Conservation (phyloP, 2,888 invertebrate species). For the Hyalella azteca region DNA sequence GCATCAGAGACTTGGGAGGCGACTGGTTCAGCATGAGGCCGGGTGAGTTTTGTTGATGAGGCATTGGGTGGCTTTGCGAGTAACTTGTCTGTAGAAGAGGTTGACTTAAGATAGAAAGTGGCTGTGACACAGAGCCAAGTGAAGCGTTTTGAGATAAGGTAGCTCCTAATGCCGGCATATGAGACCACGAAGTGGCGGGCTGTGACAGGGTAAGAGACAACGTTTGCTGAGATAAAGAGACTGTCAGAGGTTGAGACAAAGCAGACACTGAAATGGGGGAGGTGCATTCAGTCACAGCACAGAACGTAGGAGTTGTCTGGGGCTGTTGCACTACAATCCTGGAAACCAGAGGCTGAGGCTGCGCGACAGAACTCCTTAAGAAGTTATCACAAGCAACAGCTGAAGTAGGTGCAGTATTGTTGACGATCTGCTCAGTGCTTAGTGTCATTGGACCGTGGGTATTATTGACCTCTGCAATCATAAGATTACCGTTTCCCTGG, state of each 20-base stretch:
- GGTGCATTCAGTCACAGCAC: not conserved
- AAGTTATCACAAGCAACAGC: not conserved
- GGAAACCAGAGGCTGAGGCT: not conserved
- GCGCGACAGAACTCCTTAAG: not conserved
- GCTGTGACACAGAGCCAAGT: slow-evolving; percentile 15
- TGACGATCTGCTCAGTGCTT: not conserved
- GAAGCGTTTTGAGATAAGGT: slow-evolving; percentile 5
- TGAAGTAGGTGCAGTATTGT: not conserved
- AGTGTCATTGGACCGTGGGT: no score
- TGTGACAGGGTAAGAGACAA: not conserved
- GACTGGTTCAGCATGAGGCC: slow-evolving; percentile 28
- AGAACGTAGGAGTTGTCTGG: slow-evolving; percentile 20
- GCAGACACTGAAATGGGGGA: not conserved
- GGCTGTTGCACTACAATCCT: slow-evolving; percentile 14
- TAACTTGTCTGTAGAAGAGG: not conserved
- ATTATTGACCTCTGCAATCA: not conserved
- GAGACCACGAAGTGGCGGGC: slow-evolving; percentile 13
- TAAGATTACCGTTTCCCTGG: not conserved
- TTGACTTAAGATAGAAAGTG: slow-evolving; percentile 14
- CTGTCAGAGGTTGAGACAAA: not conserved
- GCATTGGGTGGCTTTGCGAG: slow-evolving; percentile 20
- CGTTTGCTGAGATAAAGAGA: not conserved
- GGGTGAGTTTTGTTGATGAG: slow-evolving; percentile 32
- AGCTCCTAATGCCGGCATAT: not conserved
- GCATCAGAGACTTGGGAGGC: slow-evolving; percentile 1